A percentile compares a stretch with the other conserved stretches of the same genome.
These are phyloP conservation scores for Tautogolabrus adspersus DNA, from an alignment of 2,113 vertebrate genomes.

Conservation along the genomic window DNA sequence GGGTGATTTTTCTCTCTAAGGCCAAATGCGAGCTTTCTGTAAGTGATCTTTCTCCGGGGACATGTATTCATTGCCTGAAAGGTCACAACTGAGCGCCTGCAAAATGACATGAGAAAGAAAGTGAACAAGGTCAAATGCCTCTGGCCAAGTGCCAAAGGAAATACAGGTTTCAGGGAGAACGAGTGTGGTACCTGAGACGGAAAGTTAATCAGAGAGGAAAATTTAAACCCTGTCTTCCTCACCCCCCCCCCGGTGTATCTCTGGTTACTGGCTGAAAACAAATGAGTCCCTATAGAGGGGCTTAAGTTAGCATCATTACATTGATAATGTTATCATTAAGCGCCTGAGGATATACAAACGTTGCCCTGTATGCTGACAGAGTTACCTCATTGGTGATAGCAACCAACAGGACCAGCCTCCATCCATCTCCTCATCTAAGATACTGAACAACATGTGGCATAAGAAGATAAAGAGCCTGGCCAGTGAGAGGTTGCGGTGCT, in stretches of 20 bases:
- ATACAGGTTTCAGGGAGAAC: conserved; percentile 36
- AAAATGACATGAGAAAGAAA: conserved; percentile 46
- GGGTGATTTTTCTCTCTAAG: conserved; percentile 42
- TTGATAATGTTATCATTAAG: background rate
- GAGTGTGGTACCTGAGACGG: conserved; percentile 43
- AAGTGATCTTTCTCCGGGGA: conserved; percentile 57
- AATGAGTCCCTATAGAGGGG: conserved; percentile 14
- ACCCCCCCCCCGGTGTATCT: conserved; percentile 21
- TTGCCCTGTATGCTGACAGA: background rate
- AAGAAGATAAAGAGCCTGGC: conserved; percentile 55
- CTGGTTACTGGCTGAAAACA: conserved; percentile 50
- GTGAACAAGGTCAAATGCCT: conserved; percentile 52
- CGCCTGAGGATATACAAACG: conserved; percentile 19
- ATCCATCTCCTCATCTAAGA: conserved; percentile 27
- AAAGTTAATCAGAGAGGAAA: conserved; percentile 41
- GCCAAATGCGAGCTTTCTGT: conserved; percentile 11
- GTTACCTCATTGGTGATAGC: conserved; percentile 16
- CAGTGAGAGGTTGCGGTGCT: conserved; percentile 44
- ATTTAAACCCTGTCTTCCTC: conserved; percentile 20
- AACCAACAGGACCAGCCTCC: conserved; percentile 7
- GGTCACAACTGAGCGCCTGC: conserved; percentile 44
- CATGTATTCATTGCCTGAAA: conserved; percentile 44
- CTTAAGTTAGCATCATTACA: background rate
- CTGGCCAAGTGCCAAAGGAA: conserved; percentile 63
- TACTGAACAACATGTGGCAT: conserved; percentile 40